Evolutionary conservation across 2,888 invertebrate genomes (phyloP).

Genomic region (Xestia sexstrigata): DNA sequence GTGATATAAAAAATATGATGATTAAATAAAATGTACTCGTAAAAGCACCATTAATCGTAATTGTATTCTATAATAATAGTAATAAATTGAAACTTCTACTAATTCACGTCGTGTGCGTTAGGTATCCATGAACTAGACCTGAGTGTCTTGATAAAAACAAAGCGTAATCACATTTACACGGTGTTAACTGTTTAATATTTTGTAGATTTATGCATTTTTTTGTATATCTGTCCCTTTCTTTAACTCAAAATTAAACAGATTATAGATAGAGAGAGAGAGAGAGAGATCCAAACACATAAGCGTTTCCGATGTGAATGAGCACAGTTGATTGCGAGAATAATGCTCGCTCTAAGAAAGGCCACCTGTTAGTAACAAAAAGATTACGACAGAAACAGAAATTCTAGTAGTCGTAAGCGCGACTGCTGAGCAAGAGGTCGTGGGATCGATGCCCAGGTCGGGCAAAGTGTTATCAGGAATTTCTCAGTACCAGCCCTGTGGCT

Average conservation of each 20-base stretch:
- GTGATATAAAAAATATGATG: slow-evolving; percentile 4
- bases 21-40: background rate
- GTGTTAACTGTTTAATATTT: background rate
- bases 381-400: background rate
- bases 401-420: background rate
- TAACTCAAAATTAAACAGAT: background rate
- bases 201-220: background rate
- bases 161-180: background rate
- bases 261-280: background rate
- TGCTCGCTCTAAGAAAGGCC: too few species aligned
- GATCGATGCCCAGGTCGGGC: background rate
- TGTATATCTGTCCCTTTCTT: background rate
- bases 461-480: background rate
- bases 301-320: background rate
- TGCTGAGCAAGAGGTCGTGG: background rate
- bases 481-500: background rate
- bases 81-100: background rate
- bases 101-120: background rate
- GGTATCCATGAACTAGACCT: background rate
- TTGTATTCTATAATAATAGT: background rate
- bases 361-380: background rate
- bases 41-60: slow-evolving; percentile 10
- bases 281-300: background rate
- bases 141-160: background rate
- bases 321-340: too few species aligned